Conservation (phyloP, 2,888 invertebrate genomes). For the Caenorhabditis sinica region DNA sequence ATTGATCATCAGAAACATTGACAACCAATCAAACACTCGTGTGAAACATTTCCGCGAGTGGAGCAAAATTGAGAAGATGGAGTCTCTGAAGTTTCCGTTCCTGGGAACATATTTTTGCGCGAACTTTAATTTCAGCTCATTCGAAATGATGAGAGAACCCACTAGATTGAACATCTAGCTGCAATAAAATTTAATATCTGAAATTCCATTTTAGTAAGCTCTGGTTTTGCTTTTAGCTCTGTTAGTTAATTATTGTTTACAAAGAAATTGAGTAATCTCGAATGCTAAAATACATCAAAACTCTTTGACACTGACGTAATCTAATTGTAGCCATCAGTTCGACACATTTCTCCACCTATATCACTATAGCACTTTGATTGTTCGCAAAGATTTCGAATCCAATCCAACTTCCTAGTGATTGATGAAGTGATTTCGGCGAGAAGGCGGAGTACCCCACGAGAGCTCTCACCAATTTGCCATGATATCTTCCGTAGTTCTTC, state of each 20-base stretch:
- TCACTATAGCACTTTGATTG: conserved; percentile 59
- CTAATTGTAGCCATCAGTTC: conserved; percentile 57
- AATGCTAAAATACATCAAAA: conserved; percentile 14
- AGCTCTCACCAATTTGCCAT: conserved; percentile 51
- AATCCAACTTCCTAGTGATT: conserved; percentile 53
- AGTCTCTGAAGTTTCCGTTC: not conserved
- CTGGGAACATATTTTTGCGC: too few relatives aligned
- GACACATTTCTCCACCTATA: conserved; percentile 41
- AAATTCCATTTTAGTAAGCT: too few relatives aligned
- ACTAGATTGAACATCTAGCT: too few relatives aligned
- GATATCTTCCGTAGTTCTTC: conserved; percentile 5
- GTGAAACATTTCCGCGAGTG: conserved; percentile 4
- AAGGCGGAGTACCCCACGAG: conserved; percentile 12
- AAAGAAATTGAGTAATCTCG: too few relatives aligned
- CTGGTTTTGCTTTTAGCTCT: too few relatives aligned
- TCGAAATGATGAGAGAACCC: too few relatives aligned
- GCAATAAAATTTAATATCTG: too few relatives aligned
- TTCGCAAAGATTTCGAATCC: conserved; percentile 61
- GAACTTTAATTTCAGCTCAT: too few relatives aligned
- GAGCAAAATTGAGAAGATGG: conserved; percentile 9
- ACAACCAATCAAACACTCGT: conserved; percentile 33
- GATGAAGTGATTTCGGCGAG: conserved; percentile 59
- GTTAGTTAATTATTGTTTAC: too few relatives aligned
- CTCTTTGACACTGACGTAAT: conserved; percentile 40
- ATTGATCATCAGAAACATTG: conserved; percentile 58